Evolutionary conservation across 2,888 invertebrate genomes (phyloP), one percentile per base, ranked within the genome.

Genomic region (Ethmia dodecea): DNA sequence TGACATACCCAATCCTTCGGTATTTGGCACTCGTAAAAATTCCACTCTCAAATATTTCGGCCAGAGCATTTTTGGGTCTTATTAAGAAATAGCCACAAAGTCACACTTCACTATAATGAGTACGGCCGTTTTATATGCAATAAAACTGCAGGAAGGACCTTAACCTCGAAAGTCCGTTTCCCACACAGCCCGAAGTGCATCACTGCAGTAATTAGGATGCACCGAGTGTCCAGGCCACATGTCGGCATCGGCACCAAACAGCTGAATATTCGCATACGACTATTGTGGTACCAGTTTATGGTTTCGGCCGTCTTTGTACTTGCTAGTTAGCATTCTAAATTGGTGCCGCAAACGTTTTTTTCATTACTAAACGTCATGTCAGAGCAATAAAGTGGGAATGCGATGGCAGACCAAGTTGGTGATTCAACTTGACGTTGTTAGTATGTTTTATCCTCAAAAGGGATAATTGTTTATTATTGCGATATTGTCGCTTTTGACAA

Each of bases 231-330:
- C 62, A 55, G 56, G 55, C 52, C 55, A 60, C 66, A 60, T 65
- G 78, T 71, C 79, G 80, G 77, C 76, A 60, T 59, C 63, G 62
- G 60, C 65, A 70, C 72, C 69, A 71, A 75, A 78, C 80, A 70
- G 64, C 72, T 65, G 64, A 72, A 84, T 79, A 81, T 83, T 84
- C 80, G 84, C 86, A 73, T 72, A 78, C 64, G 51, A 69, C 80
- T 78, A 84, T 84, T 84, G 84, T 86, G 72, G 68, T 73, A 76
- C 72, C 72, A 79, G 60, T 84, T 86, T 84, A 86, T 83, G 81
- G 83, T 71, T 73, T 72, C 80, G 83, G 84, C 70, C 46, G 65
- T 70, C 78, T 84, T 86, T 83, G 71, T 78, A 64, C 68, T 60
- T 43, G 56, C 64, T 77, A 72, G 60, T 86, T 84, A 80, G 75